These are phyloP conservation scores for Simalia tracyae DNA, from an alignment of 2,797 vertebrate genomes.

Conservation along the genomic window DNA sequence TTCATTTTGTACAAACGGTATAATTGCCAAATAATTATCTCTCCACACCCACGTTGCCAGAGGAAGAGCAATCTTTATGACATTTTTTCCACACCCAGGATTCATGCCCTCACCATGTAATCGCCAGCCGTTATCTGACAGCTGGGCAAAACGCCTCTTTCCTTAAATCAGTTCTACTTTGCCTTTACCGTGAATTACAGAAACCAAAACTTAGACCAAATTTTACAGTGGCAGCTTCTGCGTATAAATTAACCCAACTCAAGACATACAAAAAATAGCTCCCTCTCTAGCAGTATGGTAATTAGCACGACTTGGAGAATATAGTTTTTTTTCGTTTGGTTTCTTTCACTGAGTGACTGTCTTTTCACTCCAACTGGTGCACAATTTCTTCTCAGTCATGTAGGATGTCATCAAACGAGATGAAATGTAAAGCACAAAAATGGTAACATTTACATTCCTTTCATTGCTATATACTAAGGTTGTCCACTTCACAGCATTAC, in stretches of 20 bases:
- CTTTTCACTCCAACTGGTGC: background rate
- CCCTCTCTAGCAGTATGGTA: too few relatives aligned
- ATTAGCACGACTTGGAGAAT: background rate
- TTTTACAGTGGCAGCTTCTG: background rate
- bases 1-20: background rate
- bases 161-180: slow-evolving; percentile 18
- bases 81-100: background rate
- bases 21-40: background rate
- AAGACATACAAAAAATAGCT: background rate
- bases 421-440: background rate
- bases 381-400: background rate
- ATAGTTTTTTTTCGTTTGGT: background rate
- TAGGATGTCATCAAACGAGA: background rate
- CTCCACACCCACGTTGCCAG: background rate
- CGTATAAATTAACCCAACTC: background rate
- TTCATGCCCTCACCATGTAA: background rate
- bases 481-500: background rate
- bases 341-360: background rate
- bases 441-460: background rate
- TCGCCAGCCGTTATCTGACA: background rate
- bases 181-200: background rate
- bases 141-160: background rate
- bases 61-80: background rate
- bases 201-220: background rate
- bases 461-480: background rate